Conservation (phyloP, 2,797 vertebrate genomes). For the Enoplosus armatus region DNA sequence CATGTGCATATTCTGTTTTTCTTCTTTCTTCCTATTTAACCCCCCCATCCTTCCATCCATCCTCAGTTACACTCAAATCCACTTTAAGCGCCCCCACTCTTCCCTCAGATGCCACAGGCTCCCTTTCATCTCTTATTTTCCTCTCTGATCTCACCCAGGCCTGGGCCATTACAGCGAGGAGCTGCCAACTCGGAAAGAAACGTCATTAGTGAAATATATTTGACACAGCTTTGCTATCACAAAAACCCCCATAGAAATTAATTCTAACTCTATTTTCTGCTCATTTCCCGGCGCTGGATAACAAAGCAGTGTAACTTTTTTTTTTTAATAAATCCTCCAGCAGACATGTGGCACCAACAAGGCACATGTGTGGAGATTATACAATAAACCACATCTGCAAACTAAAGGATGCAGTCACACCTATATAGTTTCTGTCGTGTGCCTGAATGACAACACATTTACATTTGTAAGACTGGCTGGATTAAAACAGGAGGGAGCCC, state of each 20-base stretch:
- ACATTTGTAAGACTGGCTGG: conserved; percentile 15
- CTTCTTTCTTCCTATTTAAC: neutral
- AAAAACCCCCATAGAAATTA: conserved; percentile 38
- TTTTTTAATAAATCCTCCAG: conserved; percentile 2
- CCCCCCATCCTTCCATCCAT: conserved; percentile 8
- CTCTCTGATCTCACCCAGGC: conserved; percentile 58
- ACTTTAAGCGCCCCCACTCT: conserved; percentile 34
- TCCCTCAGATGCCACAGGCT: conserved; percentile 43
- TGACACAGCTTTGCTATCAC: conserved; percentile 47
- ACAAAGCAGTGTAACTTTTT: conserved; percentile 39
- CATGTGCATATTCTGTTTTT: neutral
- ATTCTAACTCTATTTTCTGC: conserved; percentile 57
- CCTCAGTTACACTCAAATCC: conserved; percentile 35
- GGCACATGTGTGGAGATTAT: conserved; percentile 7
- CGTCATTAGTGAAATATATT: conserved; percentile 59
- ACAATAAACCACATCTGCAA: neutral
- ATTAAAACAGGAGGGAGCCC: conserved; percentile 29
- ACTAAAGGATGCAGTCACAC: neutral
- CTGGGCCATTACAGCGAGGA: conserved; percentile 35
- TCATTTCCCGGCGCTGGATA: conserved; percentile 32
- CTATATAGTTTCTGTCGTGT: neutral
- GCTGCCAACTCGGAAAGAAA: conserved; percentile 50
- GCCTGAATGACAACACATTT: conserved; percentile 17
- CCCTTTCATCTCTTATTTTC: conserved; percentile 60
- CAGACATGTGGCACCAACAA: conserved; percentile 5